phyloP scores from a whole-genome alignment of 2,113 vertebrate genomes.

The Trichomycterus rosablanca region DNA sequence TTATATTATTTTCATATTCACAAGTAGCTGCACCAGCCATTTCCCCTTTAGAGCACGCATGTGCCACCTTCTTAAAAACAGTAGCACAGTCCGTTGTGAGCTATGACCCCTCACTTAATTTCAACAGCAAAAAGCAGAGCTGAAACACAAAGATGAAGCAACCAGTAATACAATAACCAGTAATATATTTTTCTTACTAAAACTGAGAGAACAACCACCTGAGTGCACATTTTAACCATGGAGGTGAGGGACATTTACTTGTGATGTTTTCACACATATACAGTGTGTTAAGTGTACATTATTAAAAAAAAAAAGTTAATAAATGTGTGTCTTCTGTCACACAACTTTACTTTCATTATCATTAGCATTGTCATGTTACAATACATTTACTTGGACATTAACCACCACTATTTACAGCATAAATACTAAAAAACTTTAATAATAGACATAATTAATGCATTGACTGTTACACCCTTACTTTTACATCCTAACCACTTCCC shows the following conservation, averaged over 20 bases:
- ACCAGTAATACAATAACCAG: constrained; percentile 12
- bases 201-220: constrained; percentile 11
- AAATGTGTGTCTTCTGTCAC: too few relatives aligned
- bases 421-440: too few relatives aligned
- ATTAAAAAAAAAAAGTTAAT: not conserved
- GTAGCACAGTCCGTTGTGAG: constrained; percentile 19
- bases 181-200: constrained; percentile 22
- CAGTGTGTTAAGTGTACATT: too few relatives aligned
- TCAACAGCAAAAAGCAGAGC: constrained; percentile 28
- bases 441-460: too few relatives aligned
- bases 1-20: too few relatives aligned
- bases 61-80: constrained; percentile 10
- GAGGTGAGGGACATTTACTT: not conserved
- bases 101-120: constrained; percentile 37
- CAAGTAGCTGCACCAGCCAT: constrained; percentile 12
- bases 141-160: constrained; percentile 23
- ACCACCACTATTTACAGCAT: too few relatives aligned
- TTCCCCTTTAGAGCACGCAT: constrained; percentile 30
- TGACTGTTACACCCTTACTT: too few relatives aligned
- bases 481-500: too few relatives aligned
- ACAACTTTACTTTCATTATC: too few relatives aligned
- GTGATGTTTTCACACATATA: not conserved
- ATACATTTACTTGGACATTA: too few relatives aligned
- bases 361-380: too few relatives aligned
- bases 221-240: constrained; percentile 9